phyloP scores from a whole-genome alignment of 64 coral and sea anemone species.

The Stichodactyla helianthus region DNA sequence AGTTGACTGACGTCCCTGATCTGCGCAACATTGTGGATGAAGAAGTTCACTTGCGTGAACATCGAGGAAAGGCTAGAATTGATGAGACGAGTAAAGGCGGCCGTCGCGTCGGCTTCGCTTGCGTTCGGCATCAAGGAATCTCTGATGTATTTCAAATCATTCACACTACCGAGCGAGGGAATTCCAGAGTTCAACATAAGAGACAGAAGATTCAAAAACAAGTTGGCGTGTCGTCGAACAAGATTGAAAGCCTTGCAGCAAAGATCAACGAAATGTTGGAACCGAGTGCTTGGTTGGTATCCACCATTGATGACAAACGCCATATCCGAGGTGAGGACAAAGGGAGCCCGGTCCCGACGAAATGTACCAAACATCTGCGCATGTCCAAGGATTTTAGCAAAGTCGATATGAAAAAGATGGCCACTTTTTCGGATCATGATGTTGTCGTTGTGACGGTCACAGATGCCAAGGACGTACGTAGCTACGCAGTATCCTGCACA shows the following conservation, averaged over 20 bases:
- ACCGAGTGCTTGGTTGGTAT: slow-evolving; percentile 83
- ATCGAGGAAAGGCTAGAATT: slow-evolving; percentile 83
- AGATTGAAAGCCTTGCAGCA: slow-evolving; percentile 93
- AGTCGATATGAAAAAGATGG: slow-evolving; percentile 97
- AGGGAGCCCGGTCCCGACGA: slow-evolving; percentile 91
- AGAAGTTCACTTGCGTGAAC: slow-evolving; percentile 97
- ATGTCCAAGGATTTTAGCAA: slow-evolving; percentile 94
- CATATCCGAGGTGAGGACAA: slow-evolving; percentile 94
- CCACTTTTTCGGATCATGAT: slow-evolving; percentile 95
- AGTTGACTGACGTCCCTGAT: slow-evolving; percentile 78
- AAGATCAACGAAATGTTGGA: slow-evolving; percentile 94
- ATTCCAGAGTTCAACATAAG: slow-evolving; percentile 98
- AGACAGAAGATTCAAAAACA: slow-evolving; percentile 87
- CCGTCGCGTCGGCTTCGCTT: slow-evolving; percentile 81
- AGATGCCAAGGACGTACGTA: slow-evolving; percentile 88
- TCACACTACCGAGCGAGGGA: slow-evolving; percentile 54
- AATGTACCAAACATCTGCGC: slow-evolving; percentile 98
- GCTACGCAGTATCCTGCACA: slow-evolving; percentile 97
- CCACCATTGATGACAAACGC: slow-evolving; percentile 98
- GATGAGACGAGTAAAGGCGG: slow-evolving; percentile 79
- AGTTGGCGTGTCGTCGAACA: slow-evolving; percentile 76
- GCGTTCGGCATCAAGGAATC: slow-evolving; percentile 80
- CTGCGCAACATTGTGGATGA: slow-evolving; percentile 97
- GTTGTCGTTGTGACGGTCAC: slow-evolving; percentile 98
- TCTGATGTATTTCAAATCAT: slow-evolving; percentile 85